Conservation (phyloP, 1,140 invertebrate genomes). For the Coelopa frigida region DNA sequence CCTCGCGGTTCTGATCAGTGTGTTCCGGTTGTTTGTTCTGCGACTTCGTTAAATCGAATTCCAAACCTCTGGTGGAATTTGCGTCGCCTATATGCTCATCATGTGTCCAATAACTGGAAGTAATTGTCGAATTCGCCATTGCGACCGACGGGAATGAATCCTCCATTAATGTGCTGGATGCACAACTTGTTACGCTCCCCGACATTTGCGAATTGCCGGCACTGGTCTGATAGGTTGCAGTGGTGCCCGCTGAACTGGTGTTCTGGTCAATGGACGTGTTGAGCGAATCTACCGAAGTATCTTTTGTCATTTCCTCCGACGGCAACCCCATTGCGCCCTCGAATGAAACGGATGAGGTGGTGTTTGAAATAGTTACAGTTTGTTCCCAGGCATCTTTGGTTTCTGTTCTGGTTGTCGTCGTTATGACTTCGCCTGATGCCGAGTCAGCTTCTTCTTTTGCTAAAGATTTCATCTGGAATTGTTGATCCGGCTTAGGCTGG, state of each 20-base stretch:
- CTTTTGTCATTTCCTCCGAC: slow-evolving; percentile 29
- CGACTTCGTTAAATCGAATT: no score
- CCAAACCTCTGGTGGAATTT: no score
- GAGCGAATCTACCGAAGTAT: slow-evolving; percentile 38
- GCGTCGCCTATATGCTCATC: no score
- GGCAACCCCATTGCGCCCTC: slow-evolving; percentile 11
- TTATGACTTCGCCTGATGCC: slow-evolving; percentile 39
- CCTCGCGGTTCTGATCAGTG: no score
- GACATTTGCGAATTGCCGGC: slow-evolving; percentile 76
- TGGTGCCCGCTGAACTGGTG: slow-evolving; percentile 67
- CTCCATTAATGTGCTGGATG: slow-evolving; percentile 43
- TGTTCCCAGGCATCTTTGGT: slow-evolving; percentile 46
- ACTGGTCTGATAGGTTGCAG: slow-evolving; percentile 70
- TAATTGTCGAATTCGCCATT: slow-evolving; percentile 5
- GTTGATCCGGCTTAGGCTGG: slow-evolving; percentile 48
- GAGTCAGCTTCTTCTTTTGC: slow-evolving; percentile 36
- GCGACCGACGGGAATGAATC: slow-evolving; percentile 34
- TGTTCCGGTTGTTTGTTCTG: no score
- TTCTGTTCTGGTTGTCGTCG: slow-evolving; percentile 49
- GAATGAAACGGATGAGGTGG: slow-evolving; percentile 45
- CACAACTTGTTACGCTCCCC: slow-evolving; percentile 64
- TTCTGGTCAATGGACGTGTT: slow-evolving; percentile 44
- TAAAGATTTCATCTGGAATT: slow-evolving; percentile 37
- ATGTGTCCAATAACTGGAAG: slow-evolving; percentile 9
- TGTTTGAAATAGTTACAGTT: slow-evolving; percentile 48